A percentile compares a stretch with the other conserved stretches of the same genome.
Conservation (phyloP, 2,888 invertebrate genomes). For the Ophion slaviceki region DNA sequence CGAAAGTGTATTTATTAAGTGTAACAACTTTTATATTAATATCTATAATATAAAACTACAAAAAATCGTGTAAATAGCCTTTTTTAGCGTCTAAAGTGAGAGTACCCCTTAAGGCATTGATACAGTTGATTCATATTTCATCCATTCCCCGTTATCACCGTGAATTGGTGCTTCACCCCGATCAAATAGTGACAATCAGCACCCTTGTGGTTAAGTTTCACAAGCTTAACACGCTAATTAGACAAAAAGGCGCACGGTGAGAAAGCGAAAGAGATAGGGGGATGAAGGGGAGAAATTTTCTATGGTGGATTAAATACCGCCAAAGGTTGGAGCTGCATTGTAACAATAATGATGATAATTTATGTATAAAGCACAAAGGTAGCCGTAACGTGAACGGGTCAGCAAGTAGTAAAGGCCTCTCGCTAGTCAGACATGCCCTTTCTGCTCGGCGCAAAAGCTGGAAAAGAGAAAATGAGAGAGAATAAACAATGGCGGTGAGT, state of each 20-base stretch:
- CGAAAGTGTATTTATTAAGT: no score
- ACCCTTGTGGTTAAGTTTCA: slow-evolving; percentile 29
- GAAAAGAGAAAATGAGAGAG: slow-evolving; percentile 6
- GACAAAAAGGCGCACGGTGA: slow-evolving; percentile 42
- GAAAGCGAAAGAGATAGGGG: slow-evolving; percentile 6
- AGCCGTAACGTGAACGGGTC: slow-evolving; percentile 41
- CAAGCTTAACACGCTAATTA: slow-evolving; percentile 42
- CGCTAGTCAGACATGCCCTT: slow-evolving; percentile 34
- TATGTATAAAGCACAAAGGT: slow-evolving; percentile 27
- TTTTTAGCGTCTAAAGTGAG: no score
- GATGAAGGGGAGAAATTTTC: background rate
- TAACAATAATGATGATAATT: slow-evolving; percentile 34
- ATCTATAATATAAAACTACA: no score
- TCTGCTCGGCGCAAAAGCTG: slow-evolving; percentile 12
- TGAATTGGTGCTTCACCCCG: slow-evolving; percentile 11
- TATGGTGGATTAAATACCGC: slow-evolving; percentile 31
- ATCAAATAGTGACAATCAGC: slow-evolving; percentile 46
- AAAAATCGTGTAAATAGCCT: no score
- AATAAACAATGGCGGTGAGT: slow-evolving; percentile 2
- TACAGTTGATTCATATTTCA: background rate
- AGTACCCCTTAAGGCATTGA: background rate
- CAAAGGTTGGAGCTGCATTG: slow-evolving; percentile 18
- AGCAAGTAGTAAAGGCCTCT: slow-evolving; percentile 53
- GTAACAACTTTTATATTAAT: no score
- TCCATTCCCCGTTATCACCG: slow-evolving; percentile 4